phyloP scores from a whole-genome alignment of 35 echinoderm and acorn worm genomes.

The Holothuria glaberrima region DNA sequence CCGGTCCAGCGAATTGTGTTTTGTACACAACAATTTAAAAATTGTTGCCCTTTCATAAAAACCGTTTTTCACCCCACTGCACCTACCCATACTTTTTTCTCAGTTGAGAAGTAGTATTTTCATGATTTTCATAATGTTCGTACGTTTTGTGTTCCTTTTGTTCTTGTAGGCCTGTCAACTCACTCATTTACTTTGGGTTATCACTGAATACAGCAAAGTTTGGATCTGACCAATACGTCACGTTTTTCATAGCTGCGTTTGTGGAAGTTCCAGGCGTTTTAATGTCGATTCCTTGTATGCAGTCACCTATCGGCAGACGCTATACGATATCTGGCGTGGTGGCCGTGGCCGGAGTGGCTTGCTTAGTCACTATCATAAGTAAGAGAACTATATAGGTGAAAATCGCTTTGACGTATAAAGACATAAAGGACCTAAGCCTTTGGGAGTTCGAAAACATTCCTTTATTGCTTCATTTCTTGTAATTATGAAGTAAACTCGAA shows the following conservation, averaged over 20 bases:
- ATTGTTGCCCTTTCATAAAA: too few relatives aligned
- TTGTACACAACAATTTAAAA: too few relatives aligned
- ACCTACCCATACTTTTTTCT: too few relatives aligned
- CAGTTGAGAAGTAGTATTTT: not conserved
- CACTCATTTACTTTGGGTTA: slow-evolving; percentile 74
- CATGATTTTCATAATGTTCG: not conserved
- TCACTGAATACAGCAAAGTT: slow-evolving; percentile 76
- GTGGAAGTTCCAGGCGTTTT: slow-evolving; percentile 78
- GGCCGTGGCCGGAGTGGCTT: slow-evolving; percentile 53
- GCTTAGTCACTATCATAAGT: slow-evolving; percentile 28
- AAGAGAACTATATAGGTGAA: too few relatives aligned
- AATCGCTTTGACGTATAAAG: too few relatives aligned
- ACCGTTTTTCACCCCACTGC: too few relatives aligned
- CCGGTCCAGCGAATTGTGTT: too few relatives aligned
- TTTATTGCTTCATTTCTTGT: too few relatives aligned
- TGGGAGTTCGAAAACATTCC: too few relatives aligned
- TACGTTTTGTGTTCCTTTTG: not conserved
- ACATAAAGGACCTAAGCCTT: too few relatives aligned
- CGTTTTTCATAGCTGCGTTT: slow-evolving; percentile 66
- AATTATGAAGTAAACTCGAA: too few relatives aligned
- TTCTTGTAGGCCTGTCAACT: slow-evolving; percentile 15
- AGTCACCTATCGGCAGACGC: slow-evolving; percentile 57
- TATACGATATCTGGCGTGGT: slow-evolving; percentile 34
- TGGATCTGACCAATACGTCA: slow-evolving; percentile 68
- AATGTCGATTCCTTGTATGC: slow-evolving; percentile 14